Evolutionary conservation across 2,113 vertebrate species (phyloP), one percentile per base, ranked within the genome.

Genomic region (Sminthopsis crassicaudata): DNA sequence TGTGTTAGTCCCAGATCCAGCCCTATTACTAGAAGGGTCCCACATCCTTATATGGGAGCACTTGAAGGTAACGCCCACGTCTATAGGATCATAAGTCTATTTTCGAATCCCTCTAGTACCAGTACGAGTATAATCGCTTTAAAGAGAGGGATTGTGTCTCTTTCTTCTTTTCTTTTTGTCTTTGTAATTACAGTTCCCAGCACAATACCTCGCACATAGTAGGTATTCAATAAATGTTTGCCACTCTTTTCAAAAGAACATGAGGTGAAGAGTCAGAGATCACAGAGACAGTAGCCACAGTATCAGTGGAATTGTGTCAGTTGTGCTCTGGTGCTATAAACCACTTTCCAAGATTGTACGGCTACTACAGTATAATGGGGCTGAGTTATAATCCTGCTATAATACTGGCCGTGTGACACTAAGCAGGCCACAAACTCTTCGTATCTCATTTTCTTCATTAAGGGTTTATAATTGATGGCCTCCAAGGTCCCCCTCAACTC

Each of bases 1-100:
- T 55, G 54, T 27, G 55, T 91, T 90, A 96, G 90, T 96, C 55
- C 4, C 36, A 90, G 95, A 42, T 84, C 94, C 94, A 96, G 92
- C 92, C 27, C 42, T 27, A 55, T 92, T 96, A 93, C 94, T 11
- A 22, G 91, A 93, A 16, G 90, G n/a, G 90, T 84, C 36, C 6
- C 94, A 60, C 48, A 57, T 84, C 84, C 92, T 94, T 84, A 84
- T 11, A 42, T 84, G 67, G 67, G 67, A 22, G 36, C 19, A 42
- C 67, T n/a, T 84, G 19, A 42, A 23, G n/a, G 36, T 42, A 84
- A 84, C 19, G 8, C 19, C 19, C 19, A 42, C 67, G 22, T 84
- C 42, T 16, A 84, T 42, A 19, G n/a, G 51, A 48, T 89, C n/a
- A 57, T 2, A 4, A 19, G 16, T 54, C 53, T 57, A 36, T 95